Evolutionary conservation across 2,113 vertebrate genomes (phyloP), one percentile per base, ranked within the genome.

Genomic region (Dipodomys stephensi): DNA sequence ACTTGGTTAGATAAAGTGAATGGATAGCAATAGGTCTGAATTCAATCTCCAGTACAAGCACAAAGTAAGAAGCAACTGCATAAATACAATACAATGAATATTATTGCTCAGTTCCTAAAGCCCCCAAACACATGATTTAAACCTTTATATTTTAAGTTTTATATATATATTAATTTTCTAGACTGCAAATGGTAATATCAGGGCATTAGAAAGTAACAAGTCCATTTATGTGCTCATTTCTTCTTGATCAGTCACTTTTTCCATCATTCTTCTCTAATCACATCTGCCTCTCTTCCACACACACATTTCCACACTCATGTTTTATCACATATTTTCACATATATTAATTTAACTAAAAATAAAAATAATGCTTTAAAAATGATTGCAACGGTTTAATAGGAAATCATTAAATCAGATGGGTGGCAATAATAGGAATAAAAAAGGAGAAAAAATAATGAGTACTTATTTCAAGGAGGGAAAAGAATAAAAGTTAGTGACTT

Each of bases 261-360:
- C 53, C 15, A 57, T 57, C 11, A 57, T 57, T 57, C 53, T 57
- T 13, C 13, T 16, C 53, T 57, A 57, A 57, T 57, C 12, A 57
- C 15, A 57, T 16, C 53, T 57, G 12, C 53, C 53, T 57, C 53
- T 57, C 53, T 57, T 57, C 53, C 53, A 39, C 35, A 39, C 35
- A 39, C 4, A 39, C 35, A 39, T 39, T 39, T 39, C 35, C 35
- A 13, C 53, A 15, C 53, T 57, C 53, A 57, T 57, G 53, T 57
- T 57, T 57, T 57, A 53, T 53, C 12, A 53, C 53, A 13, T 16
- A 57, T 57, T 57, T 57, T 57, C 9, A 68, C 9, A 68, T 12
- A 68, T 30, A 15, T 12, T 68, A 27, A n/a, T 94, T 93, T 78
- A 85, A 46, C 86, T 85, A 79, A n/a, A 4, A 3, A 53, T 91